Evolutionary conservation across 2,113 vertebrate species (phyloP).

Genomic region (Heptranchias perlo): DNA sequence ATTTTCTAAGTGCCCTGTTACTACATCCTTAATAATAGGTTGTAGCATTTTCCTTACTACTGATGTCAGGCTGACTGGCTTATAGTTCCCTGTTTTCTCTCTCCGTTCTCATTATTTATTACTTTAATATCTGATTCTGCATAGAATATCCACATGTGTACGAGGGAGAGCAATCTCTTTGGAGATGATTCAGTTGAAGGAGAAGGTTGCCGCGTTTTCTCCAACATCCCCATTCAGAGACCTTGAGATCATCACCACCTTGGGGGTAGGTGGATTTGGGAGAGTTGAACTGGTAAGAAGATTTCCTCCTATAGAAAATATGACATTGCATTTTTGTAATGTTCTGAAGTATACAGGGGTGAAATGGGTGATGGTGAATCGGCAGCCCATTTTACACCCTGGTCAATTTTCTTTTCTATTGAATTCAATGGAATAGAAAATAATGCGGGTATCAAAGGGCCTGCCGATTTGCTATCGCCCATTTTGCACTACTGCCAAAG

Average conservation of each 20-base stretch:
- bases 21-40: too few relatives aligned
- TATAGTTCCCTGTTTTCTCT: too few relatives aligned
- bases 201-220: slow-evolving; percentile 49
- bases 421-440: background rate
- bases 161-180: slow-evolving; percentile 52
- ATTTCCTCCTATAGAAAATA: background rate
- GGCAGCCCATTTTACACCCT: background rate
- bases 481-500: background rate
- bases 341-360: background rate
- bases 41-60: too few relatives aligned
- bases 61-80: too few relatives aligned
- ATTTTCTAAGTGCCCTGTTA: too few relatives aligned
- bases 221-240: slow-evolving; percentile 54
- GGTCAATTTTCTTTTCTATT: background rate
- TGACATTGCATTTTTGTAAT: background rate
- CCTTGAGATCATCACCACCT: slow-evolving; percentile 56
- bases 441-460: background rate
- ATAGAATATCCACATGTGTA: slow-evolving; percentile 52
- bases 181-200: slow-evolving; percentile 54
- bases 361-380: background rate
- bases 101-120: background rate
- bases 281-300: slow-evolving; percentile 61
- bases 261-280: slow-evolving; percentile 64
- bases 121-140: background rate
- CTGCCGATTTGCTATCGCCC: background rate